Percentiles rank a stretch among this genome's conserved stretches.
Conservation (phyloP, 2,113 vertebrate species). For the Puffinus mauretanicus region DNA sequence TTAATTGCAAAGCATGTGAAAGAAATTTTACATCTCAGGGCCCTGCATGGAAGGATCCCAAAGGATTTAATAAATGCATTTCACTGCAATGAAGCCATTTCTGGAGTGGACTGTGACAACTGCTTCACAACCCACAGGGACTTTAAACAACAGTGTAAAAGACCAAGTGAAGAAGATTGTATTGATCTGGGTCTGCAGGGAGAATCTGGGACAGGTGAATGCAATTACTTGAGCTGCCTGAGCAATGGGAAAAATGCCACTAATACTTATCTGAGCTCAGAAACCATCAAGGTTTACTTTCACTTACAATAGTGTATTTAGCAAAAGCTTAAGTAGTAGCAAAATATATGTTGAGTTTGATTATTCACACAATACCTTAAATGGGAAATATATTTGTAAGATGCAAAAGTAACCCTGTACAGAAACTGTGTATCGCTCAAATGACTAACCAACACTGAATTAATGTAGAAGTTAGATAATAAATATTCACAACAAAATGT, state of each 20-base stretch:
- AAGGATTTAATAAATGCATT: background rate
- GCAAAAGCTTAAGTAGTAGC: background rate
- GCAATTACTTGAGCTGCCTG: background rate
- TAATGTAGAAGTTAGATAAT: background rate
- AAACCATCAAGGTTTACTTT: background rate
- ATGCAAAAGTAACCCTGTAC: background rate
- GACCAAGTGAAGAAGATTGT: background rate
- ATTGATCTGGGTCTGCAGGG: background rate
- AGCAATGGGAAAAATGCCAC: background rate
- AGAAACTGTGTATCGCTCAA: background rate
- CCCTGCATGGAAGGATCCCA: background rate
- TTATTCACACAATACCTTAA: background rate
- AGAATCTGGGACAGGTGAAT: slow-evolving; percentile 10
- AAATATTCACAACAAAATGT: slow-evolving; percentile 15
- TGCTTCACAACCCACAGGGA: background rate
- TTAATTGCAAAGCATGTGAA: background rate
- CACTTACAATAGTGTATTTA: background rate
- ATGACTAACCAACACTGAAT: slow-evolving; percentile 7
- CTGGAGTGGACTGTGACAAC: background rate
- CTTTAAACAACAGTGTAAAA: background rate
- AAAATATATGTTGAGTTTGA: background rate
- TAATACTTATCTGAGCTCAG: background rate
- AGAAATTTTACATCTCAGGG: background rate
- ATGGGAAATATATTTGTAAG: background rate
- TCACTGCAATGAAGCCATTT: background rate